A percentile compares a stretch with the other conserved stretches of the same genome.
These are phyloP conservation scores for Allacma fusca DNA, from an alignment of 2,888 invertebrate genomes.

Conservation along the genomic window DNA sequence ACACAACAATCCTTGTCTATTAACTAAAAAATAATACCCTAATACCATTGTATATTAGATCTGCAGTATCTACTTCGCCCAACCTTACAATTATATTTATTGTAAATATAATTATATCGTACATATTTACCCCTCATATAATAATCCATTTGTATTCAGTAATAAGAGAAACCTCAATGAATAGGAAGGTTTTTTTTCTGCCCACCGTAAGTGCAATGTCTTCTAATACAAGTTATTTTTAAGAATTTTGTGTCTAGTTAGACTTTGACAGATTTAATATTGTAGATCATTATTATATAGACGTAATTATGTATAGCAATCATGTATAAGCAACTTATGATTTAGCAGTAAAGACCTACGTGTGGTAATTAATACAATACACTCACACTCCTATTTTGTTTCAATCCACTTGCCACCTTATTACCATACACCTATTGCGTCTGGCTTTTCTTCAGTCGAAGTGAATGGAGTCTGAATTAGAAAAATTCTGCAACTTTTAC, in stretches of 20 bases:
- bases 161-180: not conserved
- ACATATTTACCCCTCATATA: not conserved
- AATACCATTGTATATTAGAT: too few species aligned
- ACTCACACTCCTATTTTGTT: too few species aligned
- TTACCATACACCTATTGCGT: too few species aligned
- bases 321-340: not conserved
- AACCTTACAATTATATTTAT: not conserved
- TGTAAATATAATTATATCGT: not conserved
- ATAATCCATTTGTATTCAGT: not conserved
- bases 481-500: too few species aligned
- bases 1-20: too few species aligned
- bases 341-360: not conserved
- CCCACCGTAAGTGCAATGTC: slow-evolving; percentile 34
- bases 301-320: not conserved
- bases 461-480: too few species aligned
- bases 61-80: not conserved
- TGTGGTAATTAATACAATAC: too few species aligned
- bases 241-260: not conserved
- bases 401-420: too few species aligned
- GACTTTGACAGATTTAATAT: not conserved
- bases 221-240: slow-evolving; percentile 13
- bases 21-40: too few species aligned
- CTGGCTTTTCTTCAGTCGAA: too few species aligned
- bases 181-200: not conserved
- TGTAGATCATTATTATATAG: not conserved